A percentile compares a stretch with the other conserved stretches of the same genome.
These are phyloP conservation scores for Acridotheres tristis DNA, from an alignment of 2,797 vertebrate species.

Conservation along the genomic window DNA sequence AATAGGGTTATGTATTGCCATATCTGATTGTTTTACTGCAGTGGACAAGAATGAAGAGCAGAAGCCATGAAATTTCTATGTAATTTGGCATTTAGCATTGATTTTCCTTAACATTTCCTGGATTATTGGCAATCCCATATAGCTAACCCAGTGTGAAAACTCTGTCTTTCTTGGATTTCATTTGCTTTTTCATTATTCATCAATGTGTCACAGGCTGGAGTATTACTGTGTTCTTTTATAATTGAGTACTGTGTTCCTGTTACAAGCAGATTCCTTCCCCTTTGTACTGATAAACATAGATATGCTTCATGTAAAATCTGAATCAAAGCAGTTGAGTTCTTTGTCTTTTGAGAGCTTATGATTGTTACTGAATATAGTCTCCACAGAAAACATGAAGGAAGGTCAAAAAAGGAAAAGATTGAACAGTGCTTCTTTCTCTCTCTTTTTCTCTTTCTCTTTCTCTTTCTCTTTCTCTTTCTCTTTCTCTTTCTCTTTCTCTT, in stretches of 20 bases:
- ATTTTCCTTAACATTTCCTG: neutral
- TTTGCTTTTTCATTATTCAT: neutral
- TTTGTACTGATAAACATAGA: slow-evolving; percentile 1
- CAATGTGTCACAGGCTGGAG: neutral
- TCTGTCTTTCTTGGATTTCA: neutral
- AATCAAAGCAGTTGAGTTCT: slow-evolving; percentile 11
- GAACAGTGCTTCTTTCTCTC: neutral
- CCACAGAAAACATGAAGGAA: neutral
- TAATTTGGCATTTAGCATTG: neutral
- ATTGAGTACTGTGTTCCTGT: neutral
- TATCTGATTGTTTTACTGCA: neutral
- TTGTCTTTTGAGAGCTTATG: neutral
- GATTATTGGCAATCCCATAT: neutral
- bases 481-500: fast-evolving
- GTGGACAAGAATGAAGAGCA: neutral
- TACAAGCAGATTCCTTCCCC: neutral
- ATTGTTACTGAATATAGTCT: neutral
- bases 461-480: fast-evolving
- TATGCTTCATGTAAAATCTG: neutral
- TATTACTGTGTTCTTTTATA: neutral
- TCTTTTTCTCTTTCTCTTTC: fast-evolving
- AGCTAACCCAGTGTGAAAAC: neutral
- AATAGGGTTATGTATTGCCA: neutral
- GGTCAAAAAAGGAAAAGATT: neutral
- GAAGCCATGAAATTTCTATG: neutral